Evolutionary conservation across 1,140 invertebrate species (phyloP), one percentile per base, ranked within the genome.

Genomic region (Drosophila subpulchrella): DNA sequence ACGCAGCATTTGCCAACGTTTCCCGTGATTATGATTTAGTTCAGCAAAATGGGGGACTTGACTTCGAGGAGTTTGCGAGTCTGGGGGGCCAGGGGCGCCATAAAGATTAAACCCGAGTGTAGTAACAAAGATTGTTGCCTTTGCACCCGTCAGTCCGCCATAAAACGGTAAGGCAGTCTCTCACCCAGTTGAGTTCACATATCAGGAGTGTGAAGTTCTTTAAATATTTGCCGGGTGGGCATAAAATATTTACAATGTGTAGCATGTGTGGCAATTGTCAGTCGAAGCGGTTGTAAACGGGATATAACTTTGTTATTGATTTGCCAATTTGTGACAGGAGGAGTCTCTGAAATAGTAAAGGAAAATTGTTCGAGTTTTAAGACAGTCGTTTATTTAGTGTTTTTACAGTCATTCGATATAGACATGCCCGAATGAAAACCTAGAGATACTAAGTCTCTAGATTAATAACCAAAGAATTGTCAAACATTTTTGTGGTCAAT

Each of bases 21-120:
- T 57, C 67, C 73, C 44, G 68, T 79, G 84, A 89, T 89, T 89
- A 89, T 84, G 85, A 89, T 89, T 89, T 89, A 89, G 83, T 89
- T 89, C 30, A 75, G 44, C 50, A 77, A 75, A 77, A 48, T 32
- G 58, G 24, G 4, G n/a, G n/a, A 42, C 32, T 34, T 34, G 7
- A 34, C 32, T 34, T 34, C 41, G 41, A 42, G 41, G 10, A 46
- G 42, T 46, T 46, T 46, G 17, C 48, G 17, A 56, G 36, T 6
- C 6, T 34, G 30, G 42, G 58, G 15, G 24, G 32, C 30, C 30
- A n/a, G 46, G 46, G 75, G 70, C 75, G 83, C 83, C 83, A 88
- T 86, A 86, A 86, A 86, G 83, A 86, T 86, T 86, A 86, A 88
- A 67, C 50, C 51, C 53, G 54, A 65, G 60, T 84, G 75, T 63